Conservation (phyloP, 2,888 invertebrate species). For the Epistrophe grossulariae region DNA sequence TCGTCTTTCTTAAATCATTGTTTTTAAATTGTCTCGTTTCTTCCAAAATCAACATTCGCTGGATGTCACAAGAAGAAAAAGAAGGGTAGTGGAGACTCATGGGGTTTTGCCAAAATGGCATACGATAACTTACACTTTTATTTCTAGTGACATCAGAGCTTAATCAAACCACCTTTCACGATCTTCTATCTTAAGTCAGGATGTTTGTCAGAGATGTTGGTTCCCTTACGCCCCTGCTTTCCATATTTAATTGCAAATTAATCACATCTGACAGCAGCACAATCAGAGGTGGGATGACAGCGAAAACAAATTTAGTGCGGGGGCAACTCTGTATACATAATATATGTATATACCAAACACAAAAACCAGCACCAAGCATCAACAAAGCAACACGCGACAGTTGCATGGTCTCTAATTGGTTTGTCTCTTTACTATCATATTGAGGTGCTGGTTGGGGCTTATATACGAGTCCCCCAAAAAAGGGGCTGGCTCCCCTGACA, state of each 20-base stretch:
- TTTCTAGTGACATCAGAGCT: slow-evolving; percentile 60
- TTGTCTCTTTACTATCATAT: slow-evolving; percentile 30
- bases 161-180: slow-evolving; percentile 50
- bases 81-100: background rate
- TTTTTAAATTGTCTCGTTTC: background rate
- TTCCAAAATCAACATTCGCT: background rate
- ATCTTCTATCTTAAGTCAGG: slow-evolving; percentile 45
- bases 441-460: slow-evolving; percentile 12
- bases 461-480: slow-evolving; percentile 35
- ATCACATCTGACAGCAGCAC: slow-evolving; percentile 61
- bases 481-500: slow-evolving; percentile 47
- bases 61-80: background rate
- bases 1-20: background rate
- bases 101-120: slow-evolving; percentile 12
- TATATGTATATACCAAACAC: background rate
- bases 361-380: slow-evolving; percentile 27
- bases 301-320: slow-evolving; percentile 51
- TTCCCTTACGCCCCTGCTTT: slow-evolving; percentile 41
- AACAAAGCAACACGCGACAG: slow-evolving; percentile 51
- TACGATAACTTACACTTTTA: slow-evolving; percentile 17
- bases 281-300: slow-evolving; percentile 50
- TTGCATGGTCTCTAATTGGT: slow-evolving; percentile 68
- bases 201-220: slow-evolving; percentile 5
- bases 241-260: slow-evolving; percentile 69
- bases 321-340: slow-evolving; percentile 19